These are phyloP conservation scores for Theretra japonica DNA, from an alignment of 2,888 invertebrate genomes.

Conservation along the genomic window DNA sequence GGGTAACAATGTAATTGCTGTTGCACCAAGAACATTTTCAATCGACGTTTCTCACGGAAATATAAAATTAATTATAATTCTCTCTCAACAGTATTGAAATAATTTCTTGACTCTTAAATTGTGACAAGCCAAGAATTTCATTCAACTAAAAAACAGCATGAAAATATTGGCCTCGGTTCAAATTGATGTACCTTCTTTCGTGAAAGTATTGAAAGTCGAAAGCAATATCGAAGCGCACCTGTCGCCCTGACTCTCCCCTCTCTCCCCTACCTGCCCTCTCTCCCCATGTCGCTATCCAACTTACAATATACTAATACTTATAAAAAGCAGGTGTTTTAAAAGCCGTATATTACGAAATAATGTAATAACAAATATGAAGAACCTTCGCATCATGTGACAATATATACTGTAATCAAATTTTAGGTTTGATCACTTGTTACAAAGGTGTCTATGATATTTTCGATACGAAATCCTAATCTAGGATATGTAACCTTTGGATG, in stretches of 20 bases:
- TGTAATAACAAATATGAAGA: not conserved
- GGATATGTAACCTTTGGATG: too few relatives aligned
- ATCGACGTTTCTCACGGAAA: too few relatives aligned
- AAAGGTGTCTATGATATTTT: too few relatives aligned
- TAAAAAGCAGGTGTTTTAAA: not conserved
- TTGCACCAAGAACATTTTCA: too few relatives aligned
- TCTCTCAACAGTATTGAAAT: not conserved
- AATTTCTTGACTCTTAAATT: not conserved
- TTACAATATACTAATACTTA: not conserved
- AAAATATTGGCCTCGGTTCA: constrained; percentile 9
- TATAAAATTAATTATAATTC: not conserved
- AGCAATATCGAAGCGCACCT: constrained; percentile 28
- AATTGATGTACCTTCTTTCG: constrained; percentile 17
- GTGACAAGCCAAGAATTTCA: not conserved
- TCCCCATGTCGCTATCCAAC: not conserved
- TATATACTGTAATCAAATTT: too few relatives aligned
- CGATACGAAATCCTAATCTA: too few relatives aligned
- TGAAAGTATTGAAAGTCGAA: constrained; percentile 17
- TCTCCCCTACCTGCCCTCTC: not conserved
- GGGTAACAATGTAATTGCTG: too few relatives aligned
- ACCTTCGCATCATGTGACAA: too few relatives aligned
- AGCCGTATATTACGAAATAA: not conserved
- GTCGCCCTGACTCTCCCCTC: constrained; percentile 8
- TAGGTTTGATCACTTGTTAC: too few relatives aligned
- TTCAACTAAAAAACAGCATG: constrained; percentile 6